phyloP scores from a whole-genome alignment of 2,113 vertebrate genomes.

The Gymnarchus niloticus region DNA sequence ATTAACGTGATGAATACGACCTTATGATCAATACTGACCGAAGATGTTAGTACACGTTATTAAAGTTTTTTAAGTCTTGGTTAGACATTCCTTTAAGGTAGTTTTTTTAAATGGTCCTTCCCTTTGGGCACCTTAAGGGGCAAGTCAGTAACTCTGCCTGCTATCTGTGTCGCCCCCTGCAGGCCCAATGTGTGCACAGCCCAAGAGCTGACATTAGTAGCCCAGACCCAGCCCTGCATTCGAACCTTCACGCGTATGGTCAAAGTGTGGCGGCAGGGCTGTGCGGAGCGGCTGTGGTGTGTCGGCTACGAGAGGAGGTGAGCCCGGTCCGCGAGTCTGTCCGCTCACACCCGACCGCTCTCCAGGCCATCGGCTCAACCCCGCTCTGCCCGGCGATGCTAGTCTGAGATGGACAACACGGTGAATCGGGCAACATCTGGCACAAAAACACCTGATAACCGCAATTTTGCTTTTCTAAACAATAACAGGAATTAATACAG shows the following conservation, averaged over 20 bases:
- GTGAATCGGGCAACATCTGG: background rate
- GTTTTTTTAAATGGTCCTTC: background rate
- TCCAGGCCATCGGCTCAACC: background rate
- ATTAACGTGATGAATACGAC: background rate
- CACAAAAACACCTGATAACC: background rate
- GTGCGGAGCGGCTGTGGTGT: constrained; percentile 72
- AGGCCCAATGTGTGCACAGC: constrained; percentile 84
- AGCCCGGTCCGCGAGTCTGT: constrained; percentile 32
- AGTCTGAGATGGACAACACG: background rate
- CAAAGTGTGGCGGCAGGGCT: constrained; percentile 77
- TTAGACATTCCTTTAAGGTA: background rate
- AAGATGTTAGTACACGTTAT: too few species aligned
- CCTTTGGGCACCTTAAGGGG: background rate
- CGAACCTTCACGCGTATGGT: constrained; percentile 67
- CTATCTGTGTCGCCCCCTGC: constrained; percentile 36
- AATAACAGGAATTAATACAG: background rate
- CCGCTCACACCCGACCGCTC: background rate
- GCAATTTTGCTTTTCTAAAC: background rate
- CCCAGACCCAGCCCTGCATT: constrained; percentile 74
- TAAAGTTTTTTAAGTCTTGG: background rate
- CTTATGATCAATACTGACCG: background rate
- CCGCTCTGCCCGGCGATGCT: background rate
- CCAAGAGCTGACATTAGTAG: constrained; percentile 69
- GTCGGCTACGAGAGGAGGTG: constrained; percentile 77
- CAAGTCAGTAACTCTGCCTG: constrained; percentile 36